phyloP scores from a whole-genome alignment of 2,888 invertebrate genomes.

The Digitonthophagus gazella region DNA sequence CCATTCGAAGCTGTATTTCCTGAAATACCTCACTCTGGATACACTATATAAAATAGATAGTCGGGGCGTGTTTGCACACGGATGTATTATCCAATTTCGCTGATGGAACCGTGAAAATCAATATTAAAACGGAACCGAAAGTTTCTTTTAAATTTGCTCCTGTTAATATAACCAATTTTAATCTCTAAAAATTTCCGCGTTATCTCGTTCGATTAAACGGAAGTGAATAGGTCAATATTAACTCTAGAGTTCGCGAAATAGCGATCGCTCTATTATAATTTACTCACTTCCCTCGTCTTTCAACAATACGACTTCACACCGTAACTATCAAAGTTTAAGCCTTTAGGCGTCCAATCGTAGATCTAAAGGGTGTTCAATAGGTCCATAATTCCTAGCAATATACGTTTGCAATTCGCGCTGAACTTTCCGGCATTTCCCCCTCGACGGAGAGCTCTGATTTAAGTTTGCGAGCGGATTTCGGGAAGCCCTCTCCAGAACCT shows the following conservation, averaged over 20 bases:
- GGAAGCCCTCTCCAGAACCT: neutral
- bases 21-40: neutral
- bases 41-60: neutral
- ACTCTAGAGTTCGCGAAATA: too few relatives aligned
- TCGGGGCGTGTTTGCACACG: neutral
- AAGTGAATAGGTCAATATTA: neutral
- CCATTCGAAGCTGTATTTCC: neutral
- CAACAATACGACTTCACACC: neutral
- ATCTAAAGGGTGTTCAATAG: neutral
- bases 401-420: neutral
- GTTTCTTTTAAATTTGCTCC: too few relatives aligned
- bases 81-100: neutral
- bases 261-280: too few relatives aligned
- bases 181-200: neutral
- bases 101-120: neutral
- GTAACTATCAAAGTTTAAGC: neutral
- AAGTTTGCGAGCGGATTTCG: neutral
- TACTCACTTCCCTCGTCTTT: neutral
- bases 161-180: neutral
- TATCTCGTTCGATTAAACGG: neutral
- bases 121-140: neutral
- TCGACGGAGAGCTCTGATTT: neutral
- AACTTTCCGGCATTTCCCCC: neutral
- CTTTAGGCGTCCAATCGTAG: neutral
- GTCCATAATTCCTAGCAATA: neutral